Evolutionary conservation across 2,797 vertebrate species (phyloP), one percentile per base, ranked within the genome.

Genomic region (Pygocentrus nattereri): DNA sequence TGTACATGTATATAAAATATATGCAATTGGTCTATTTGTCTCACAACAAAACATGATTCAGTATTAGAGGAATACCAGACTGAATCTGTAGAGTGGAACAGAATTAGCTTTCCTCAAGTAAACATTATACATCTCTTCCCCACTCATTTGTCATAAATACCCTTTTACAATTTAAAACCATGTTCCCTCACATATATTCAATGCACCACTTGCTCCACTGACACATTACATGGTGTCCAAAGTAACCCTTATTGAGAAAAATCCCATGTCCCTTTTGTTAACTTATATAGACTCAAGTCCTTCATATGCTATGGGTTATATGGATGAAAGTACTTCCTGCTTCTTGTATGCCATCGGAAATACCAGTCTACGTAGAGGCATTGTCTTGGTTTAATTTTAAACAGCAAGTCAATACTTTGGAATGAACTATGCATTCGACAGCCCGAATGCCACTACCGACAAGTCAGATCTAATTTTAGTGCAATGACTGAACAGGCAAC

Each of bases 311-410:
- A 2, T 21, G 19, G 47, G 31, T 16, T 21, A 67, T n/a, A 67
- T 47, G 25, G 44, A 27, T 71, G 21, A 50, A 70, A 72, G 10
- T 30, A 54, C 82, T 84, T 86, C 65, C 87, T 81, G 85, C 85
- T 74, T 79, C 56, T 74, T 76, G 70, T 69, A 79, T 31, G 69
- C 49, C 50, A 54, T 21, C 15, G 78, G 80, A 86, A 75, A 73
- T 13, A 8, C 64, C 54, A 83, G 67, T 69, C 19, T 15, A 30
- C 10, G n/a, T 31, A 54, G 15, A 68, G 34, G 27, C 69, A 4
- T 30, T 38, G 72, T 18, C 25, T 31, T 34, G 31, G 23, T 54
- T 64, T 34, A 18, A 58, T 70, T n/a, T 49, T 31, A 31, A 65
- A 31, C 5, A 1, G 34, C 16, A 50, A 47, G 21, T 69, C 64